A percentile compares a stretch with the other conserved stretches of the same genome.
phyloP scores from a whole-genome alignment of 2,113 vertebrate species.

The Aptenodytes forsteri region DNA sequence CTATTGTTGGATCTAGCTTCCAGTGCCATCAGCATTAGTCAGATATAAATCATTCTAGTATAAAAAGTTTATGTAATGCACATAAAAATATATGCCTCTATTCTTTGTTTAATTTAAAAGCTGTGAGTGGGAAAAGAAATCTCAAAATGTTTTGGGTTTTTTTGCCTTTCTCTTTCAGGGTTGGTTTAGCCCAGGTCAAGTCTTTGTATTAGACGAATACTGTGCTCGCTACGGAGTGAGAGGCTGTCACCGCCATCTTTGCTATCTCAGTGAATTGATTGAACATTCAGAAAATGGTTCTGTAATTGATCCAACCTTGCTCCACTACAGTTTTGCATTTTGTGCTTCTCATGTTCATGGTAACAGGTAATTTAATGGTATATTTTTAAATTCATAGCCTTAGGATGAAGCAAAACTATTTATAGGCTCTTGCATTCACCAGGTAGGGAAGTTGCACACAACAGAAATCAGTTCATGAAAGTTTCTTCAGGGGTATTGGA shows the following conservation, averaged over 20 bases:
- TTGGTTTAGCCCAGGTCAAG: conserved; percentile 98
- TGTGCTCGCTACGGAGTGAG: conserved; percentile 93
- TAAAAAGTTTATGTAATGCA: not conserved
- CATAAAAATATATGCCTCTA: not conserved
- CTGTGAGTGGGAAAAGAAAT: not conserved
- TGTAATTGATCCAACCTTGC: conserved; percentile 94
- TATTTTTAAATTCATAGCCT: not conserved
- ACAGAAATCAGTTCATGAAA: not conserved
- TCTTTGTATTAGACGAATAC: conserved; percentile 97
- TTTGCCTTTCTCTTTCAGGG: conserved; percentile 79
- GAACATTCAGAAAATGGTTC: conserved; percentile 87
- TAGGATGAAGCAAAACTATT: not conserved
- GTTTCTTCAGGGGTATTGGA: not conserved
- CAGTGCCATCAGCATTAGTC: not conserved
- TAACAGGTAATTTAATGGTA: conserved; percentile 86
- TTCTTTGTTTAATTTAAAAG: not conserved
- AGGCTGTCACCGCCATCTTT: conserved; percentile 94
- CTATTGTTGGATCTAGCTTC: not conserved
- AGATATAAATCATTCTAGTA: not conserved
- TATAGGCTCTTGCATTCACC: not conserved
- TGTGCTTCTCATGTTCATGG: conserved; percentile 97
- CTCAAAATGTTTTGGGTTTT: not conserved
- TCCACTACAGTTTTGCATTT: conserved; percentile 99
- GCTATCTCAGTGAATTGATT: conserved; percentile 92
- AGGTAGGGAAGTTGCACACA: not conserved